Base-by-base conservation (phyloP, 2,888 invertebrate genomes). In the Spodoptera exigua region DNA sequence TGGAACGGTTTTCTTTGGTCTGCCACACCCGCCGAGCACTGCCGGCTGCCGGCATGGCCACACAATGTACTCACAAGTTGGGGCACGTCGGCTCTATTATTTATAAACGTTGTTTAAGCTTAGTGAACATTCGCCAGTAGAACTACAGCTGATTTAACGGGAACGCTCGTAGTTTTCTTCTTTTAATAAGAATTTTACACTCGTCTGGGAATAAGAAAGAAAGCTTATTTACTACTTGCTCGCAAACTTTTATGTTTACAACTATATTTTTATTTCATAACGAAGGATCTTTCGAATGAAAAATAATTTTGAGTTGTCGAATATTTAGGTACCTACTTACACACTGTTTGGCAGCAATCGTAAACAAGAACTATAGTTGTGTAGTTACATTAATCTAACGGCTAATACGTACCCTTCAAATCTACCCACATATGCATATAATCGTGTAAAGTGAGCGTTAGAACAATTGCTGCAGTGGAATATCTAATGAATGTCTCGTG, bases 401-500 rank as follows among this genome's bases (percentile, higher is more conserved):
- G n/a, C n/a, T n/a, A n/a, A n/a, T n/a, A n/a, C n/a, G n/a, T n/a
- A n/a, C n/a, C n/a, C n/a, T n/a, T n/a, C n/a, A n/a, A n/a, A n/a
- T n/a, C n/a, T n/a, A n/a, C n/a, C n/a, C n/a, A n/a, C n/a, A n/a
- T n/a, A n/a, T n/a, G n/a, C n/a, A 71, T 60, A 55, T 71, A 71
- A 71, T 58, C 51, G 55, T 69, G 73, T 61, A 69, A 69, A 67
- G 47, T 39, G 66, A 48, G 52, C 63, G 48, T 69, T 69, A 14
- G 16, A 52, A 14, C 46, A 52, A 53, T 61, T 41, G 52, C 74
- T 72, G 57, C 57, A 69, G 51, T 53, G 49, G 69, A 81, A 81
- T 79, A 73, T 68, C 68, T 76, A 81, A 82, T 80, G 73, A 81
- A 81, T 77, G 70, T 70, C 76, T 70, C 74, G 47, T 55, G 37